Evolutionary conservation across 23 tunicate genomes (phyloP).

Genomic region (Trididemnum nubilum): DNA sequence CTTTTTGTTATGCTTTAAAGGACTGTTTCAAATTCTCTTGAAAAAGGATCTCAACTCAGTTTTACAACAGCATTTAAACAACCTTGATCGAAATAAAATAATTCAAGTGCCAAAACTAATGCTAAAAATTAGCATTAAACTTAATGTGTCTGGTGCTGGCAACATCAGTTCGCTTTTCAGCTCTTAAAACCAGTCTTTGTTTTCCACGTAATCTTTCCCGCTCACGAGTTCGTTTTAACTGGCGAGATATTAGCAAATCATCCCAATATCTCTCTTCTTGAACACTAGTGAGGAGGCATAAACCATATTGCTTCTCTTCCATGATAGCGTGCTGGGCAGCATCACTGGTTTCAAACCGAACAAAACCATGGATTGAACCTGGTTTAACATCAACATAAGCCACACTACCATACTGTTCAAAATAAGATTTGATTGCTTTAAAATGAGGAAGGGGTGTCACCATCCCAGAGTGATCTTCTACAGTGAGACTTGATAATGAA

Average conservation of each 20-base stretch:
- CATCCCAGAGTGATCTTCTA: not conserved
- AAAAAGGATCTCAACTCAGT: no score
- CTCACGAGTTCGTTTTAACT: conserved; percentile 59
- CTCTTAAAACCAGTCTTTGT: conserved; percentile 44
- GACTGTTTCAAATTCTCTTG: no score
- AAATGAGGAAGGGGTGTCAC: conserved; percentile 26
- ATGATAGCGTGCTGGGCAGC: conserved; percentile 80
- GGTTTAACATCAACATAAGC: conserved; percentile 70
- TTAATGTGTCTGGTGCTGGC: conserved; percentile 67
- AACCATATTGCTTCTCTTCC: conserved; percentile 57
- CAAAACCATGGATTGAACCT: conserved; percentile 36
- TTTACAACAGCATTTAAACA: no score
- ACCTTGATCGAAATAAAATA: no score
- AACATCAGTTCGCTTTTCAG: conserved; percentile 36
- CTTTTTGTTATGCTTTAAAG: no score
- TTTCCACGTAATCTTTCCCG: conserved; percentile 60
- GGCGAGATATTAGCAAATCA: conserved; percentile 54
- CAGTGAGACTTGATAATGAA: conserved; percentile 12
- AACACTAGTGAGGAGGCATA: conserved; percentile 68
- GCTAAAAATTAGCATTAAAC: conserved; percentile 55
- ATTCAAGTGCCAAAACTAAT: no score
- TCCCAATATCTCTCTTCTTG: conserved; percentile 87
- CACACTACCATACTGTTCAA: conserved; percentile 47
- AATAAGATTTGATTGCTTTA: conserved; percentile 35
- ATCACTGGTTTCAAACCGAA: conserved; percentile 52